Percentiles rank a stretch among this genome's conserved stretches.
Conservation (phyloP, 2,113 vertebrate genomes). For the Alectura lathami region DNA sequence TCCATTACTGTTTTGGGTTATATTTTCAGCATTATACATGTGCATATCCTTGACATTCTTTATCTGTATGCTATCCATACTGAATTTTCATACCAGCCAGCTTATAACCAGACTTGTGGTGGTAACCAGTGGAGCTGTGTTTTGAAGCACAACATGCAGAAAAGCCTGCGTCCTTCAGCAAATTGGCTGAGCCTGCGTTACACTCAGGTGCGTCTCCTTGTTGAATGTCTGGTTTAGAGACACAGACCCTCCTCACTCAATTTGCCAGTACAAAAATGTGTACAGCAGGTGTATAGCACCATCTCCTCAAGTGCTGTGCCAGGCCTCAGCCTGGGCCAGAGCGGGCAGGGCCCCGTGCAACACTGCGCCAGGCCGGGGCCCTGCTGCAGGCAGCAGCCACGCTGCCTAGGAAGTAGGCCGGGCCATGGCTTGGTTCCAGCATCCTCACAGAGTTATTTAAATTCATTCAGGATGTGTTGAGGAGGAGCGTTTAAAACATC, state of each 20-base stretch:
- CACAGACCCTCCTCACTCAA: not conserved
- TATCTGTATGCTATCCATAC: not conserved
- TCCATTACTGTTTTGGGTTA: accelerated
- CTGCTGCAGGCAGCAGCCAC: not conserved
- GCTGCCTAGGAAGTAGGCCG: not conserved
- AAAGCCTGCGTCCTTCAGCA: not conserved
- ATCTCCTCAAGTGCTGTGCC: not conserved
- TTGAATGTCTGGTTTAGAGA: not conserved
- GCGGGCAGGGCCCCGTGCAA: not conserved
- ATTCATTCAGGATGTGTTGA: accelerated
- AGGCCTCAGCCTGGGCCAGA: not conserved
- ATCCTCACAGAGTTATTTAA: not conserved
- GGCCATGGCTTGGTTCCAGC: not conserved
- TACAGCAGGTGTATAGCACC: not conserved
- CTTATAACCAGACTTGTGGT: not conserved
- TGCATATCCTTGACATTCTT: not conserved
- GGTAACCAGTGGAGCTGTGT: not conserved
- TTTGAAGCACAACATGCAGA: not conserved
- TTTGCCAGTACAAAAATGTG: not conserved
- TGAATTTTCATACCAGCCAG: not conserved
- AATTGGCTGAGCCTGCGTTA: not conserved
- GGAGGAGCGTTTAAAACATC: not conserved
- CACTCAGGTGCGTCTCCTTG: not conserved
- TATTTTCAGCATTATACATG: not conserved
- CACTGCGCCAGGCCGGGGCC: not conserved